Conservation (phyloP, 1,140 invertebrate genomes). For the Centruroides vittatus region DNA sequence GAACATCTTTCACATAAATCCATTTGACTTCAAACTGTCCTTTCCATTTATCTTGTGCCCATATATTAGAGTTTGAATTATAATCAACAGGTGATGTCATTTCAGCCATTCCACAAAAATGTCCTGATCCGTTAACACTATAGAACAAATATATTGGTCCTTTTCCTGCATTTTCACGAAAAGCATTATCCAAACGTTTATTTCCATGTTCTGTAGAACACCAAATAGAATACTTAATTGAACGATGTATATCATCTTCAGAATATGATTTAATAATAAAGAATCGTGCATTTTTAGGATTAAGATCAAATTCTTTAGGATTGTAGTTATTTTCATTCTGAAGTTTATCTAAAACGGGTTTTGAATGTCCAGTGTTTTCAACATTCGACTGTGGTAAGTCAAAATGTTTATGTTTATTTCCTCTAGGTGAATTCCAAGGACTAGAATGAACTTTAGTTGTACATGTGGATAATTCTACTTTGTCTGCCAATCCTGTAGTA, state of each 20-base stretch:
- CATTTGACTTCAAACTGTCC: slow-evolving; percentile 89
- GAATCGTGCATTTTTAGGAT: slow-evolving; percentile 69
- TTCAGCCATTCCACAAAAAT: slow-evolving; percentile 96
- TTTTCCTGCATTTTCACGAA: slow-evolving; percentile 58
- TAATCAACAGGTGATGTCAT: slow-evolving; percentile 93
- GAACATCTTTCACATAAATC: slow-evolving; percentile 96
- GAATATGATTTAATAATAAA: slow-evolving; percentile 98
- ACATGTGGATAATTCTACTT: slow-evolving; percentile 1
- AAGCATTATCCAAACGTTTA: slow-evolving; percentile 82
- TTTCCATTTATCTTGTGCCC: slow-evolving; percentile 90
- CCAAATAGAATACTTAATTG: slow-evolving; percentile 98
- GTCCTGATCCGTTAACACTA: slow-evolving; percentile 82
- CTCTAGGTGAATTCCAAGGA: background rate
- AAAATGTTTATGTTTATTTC: background rate
- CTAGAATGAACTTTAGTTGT: background rate
- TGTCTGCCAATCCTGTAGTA: background rate
- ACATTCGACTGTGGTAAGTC: background rate
- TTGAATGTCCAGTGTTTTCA: slow-evolving; percentile 19
- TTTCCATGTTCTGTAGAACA: slow-evolving; percentile 96
- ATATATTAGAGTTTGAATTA: slow-evolving; percentile 44
- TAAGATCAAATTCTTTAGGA: slow-evolving; percentile 77
- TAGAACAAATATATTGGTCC: slow-evolving; percentile 82
- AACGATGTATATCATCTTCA: slow-evolving; percentile 95
- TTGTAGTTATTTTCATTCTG: slow-evolving; percentile 89
- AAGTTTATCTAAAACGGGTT: slow-evolving; percentile 62